Base-by-base conservation (phyloP, 1,140 invertebrate genomes). In the Euwallacea fornicatus region DNA sequence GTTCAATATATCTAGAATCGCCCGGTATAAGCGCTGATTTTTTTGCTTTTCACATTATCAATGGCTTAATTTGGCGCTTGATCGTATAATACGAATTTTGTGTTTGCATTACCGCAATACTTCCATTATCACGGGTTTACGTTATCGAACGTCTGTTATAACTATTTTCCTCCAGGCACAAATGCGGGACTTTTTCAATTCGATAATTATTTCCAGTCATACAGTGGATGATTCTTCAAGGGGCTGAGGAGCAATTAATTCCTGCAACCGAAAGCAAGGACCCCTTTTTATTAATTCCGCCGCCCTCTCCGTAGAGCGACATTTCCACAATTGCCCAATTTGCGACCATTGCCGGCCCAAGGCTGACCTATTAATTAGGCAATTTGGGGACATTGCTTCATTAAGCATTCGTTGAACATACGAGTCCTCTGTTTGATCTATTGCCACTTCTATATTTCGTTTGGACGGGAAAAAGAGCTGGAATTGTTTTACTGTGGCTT, bases 321-420 rank as follows among this genome's bases (percentile, higher is more conserved):
- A 56, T 58, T 53, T 68, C 13, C 55, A 68, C 66, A 68, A 68
- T 68, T 59, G 66, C 9, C 66, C 55, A 68, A 68, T 68, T 68
- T 60, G 56, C 42, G 66, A 68, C 44, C 43, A 41, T 68, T 60
- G 42, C 21, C 54, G 54, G 16, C 42, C 56, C 15, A 43, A 56
- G 50, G 44, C 53, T 10, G n/a, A 42, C 33, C 66, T 50, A 68
- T 68, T 68, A 68, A 68, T 68, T 68, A 56, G 44, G 44, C 56
- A 68, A 68, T 68, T 68, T 68, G 42, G 66, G 59, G 55, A 33
- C 56, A 43, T 44, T 42, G 46, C 56, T 68, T 68, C 66, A 68
- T 68, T 68, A 68, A 59, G 21, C 10, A 56, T 50, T 60, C 50
- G 55, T 13, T 66, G n/a, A 64, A 54, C 44, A 54, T 46, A 33